These are phyloP conservation scores for Lepidurus couesii DNA, from an alignment of 1,140 invertebrate species.

Conservation along the genomic window DNA sequence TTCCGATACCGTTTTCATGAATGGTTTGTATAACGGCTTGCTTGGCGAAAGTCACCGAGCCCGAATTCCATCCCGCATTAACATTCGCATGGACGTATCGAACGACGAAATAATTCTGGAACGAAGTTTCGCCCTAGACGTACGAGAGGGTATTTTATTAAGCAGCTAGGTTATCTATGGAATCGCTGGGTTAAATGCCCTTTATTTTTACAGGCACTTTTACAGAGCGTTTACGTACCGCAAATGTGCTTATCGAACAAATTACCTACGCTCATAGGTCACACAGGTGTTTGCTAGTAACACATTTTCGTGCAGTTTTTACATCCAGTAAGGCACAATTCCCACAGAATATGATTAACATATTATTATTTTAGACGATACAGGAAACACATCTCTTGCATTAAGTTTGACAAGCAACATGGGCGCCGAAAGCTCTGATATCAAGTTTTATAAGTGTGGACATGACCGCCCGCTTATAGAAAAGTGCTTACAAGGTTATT, in stretches of 20 bases:
- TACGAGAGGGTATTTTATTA: slow-evolving; percentile 36
- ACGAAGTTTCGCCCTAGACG: slow-evolving; percentile 37
- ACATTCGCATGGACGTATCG: slow-evolving; percentile 35
- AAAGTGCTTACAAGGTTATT: slow-evolving; percentile 30
- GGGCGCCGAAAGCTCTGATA: slow-evolving; percentile 36
- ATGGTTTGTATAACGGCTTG: slow-evolving; percentile 48
- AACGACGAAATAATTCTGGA: slow-evolving; percentile 3
- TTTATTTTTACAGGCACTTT: not conserved
- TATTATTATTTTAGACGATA: not conserved
- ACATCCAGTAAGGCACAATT: slow-evolving; percentile 29
- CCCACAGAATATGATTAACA: not conserved
- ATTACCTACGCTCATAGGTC: slow-evolving; percentile 39
- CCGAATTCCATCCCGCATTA: slow-evolving; percentile 40
- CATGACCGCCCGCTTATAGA: slow-evolving; percentile 9
- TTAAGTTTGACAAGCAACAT: slow-evolving; percentile 28
- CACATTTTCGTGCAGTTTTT: slow-evolving; percentile 36
- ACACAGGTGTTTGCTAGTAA: slow-evolving; percentile 37
- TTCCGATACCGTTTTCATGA: slow-evolving; percentile 46
- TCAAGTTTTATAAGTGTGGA: slow-evolving; percentile 32
- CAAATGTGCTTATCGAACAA: slow-evolving; percentile 34
- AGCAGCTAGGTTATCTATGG: not conserved
- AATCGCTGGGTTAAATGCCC: not conserved
- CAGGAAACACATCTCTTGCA: not conserved
- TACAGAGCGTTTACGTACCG: not conserved
- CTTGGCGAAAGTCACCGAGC: slow-evolving; percentile 41